phyloP scores from a whole-genome alignment of 2,888 invertebrate species.

The Furcula furcula region DNA sequence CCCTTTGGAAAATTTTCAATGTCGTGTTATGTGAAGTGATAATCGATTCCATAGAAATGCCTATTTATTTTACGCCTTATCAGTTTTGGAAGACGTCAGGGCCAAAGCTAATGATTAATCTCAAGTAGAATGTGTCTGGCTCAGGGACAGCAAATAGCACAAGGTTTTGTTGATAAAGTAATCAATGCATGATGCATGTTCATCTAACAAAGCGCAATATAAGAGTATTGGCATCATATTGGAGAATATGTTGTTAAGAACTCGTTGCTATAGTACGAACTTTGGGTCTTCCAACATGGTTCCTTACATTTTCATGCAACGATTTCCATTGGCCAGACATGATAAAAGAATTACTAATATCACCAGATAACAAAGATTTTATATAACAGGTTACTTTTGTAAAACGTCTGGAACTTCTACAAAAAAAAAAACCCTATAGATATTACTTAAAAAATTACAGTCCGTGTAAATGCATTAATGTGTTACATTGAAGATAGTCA shows the following conservation, averaged over 20 bases:
- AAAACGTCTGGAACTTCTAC: constrained; percentile 2
- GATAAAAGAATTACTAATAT: constrained; percentile 34
- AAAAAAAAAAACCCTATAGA: constrained; percentile 10
- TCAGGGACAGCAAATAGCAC: constrained; percentile 12
- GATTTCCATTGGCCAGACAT: constrained; percentile 40
- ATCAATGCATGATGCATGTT: too few species aligned
- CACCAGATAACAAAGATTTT: neutral
- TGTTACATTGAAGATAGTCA: neutral
- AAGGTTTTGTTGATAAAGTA: constrained; percentile 26
- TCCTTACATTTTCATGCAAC: constrained; percentile 33
- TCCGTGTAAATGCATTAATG: constrained; percentile 10
- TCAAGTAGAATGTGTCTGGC: constrained; percentile 31
- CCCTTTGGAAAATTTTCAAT: constrained; percentile 25
- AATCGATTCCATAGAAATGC: constrained; percentile 25
- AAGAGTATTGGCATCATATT: constrained; percentile 35
- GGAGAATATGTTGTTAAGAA: constrained; percentile 33
- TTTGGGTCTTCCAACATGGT: constrained; percentile 41
- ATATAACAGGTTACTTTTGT: constrained; percentile 2
- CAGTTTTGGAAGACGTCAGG: constrained; percentile 28
- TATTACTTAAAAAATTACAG: constrained; percentile 3
- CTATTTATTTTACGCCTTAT: constrained; percentile 41
- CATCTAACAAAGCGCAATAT: constrained; percentile 41
- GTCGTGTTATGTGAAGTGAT: constrained; percentile 20
- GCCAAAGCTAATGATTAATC: constrained; percentile 30
- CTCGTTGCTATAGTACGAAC: constrained; percentile 37